Conservation (phyloP, 2,113 vertebrate genomes). For the Lontra canadensis region DNA sequence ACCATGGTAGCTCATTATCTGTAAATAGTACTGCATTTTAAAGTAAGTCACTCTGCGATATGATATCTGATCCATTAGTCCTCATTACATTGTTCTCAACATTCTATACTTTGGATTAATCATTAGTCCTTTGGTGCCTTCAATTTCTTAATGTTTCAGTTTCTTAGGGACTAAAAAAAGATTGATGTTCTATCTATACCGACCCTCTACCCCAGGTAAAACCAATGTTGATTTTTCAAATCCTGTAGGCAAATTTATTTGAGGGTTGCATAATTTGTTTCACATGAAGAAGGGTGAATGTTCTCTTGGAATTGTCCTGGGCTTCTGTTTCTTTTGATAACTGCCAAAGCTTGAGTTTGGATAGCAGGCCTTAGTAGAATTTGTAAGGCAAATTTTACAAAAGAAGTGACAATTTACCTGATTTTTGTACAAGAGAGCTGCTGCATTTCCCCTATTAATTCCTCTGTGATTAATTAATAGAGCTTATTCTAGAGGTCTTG, state of each 20-base stretch:
- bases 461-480: conserved; percentile 81
- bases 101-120: conserved; percentile 31
- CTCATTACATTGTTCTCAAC: neutral
- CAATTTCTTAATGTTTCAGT: conserved; percentile 59
- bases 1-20: neutral
- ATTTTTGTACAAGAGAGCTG: conserved; percentile 38
- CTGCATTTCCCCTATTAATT: conserved; percentile 67
- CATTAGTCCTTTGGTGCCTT: conserved; percentile 51
- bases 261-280: conserved; percentile 64
- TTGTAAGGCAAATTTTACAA: conserved; percentile 63
- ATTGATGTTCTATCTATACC: conserved; percentile 16
- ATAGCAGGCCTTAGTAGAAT: conserved; percentile 24
- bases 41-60: neutral
- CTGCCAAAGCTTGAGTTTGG: neutral
- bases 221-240: conserved; percentile 60
- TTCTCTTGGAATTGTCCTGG: conserved; percentile 37
- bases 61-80: neutral
- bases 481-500: conserved; percentile 60
- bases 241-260: conserved; percentile 19
- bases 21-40: neutral
- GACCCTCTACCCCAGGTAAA: conserved; percentile 41
- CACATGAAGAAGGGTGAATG: conserved; percentile 50
- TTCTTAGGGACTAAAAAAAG: conserved; percentile 51
- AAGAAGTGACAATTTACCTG: conserved; percentile 71
- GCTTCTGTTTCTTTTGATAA: conserved; percentile 58